Conservation (phyloP, 2,888 invertebrate species). For the Parapristionchus giblindavisi region DNA sequence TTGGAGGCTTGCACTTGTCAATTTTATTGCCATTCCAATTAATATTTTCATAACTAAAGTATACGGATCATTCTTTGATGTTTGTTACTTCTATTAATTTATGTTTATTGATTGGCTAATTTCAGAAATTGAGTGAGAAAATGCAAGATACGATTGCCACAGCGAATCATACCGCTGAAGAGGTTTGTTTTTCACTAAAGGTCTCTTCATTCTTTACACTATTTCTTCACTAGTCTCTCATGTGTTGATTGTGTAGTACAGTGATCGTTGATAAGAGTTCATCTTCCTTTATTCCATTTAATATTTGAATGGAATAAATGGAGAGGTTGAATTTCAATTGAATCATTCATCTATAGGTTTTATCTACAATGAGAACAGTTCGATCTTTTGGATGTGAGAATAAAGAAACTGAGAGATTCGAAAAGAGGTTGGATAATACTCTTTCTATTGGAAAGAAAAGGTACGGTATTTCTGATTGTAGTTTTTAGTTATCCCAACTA, state of each 20-base stretch:
- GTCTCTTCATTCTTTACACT: neutral
- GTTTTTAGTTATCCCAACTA: neutral
- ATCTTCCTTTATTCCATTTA: too few relatives aligned
- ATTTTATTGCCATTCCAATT: slow-evolving; percentile 71
- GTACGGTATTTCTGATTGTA: slow-evolving; percentile 10
- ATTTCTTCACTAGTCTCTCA: neutral
- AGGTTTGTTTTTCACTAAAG: slow-evolving; percentile 45
- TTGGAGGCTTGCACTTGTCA: slow-evolving; percentile 70
- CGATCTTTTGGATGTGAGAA: slow-evolving; percentile 71
- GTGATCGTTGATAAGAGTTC: too few relatives aligned
- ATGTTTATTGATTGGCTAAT: slow-evolving; percentile 4
- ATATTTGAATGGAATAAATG: too few relatives aligned
- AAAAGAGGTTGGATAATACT: slow-evolving; percentile 51
- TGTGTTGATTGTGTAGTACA: too few relatives aligned
- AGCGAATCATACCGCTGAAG: slow-evolving; percentile 72
- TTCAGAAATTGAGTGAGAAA: slow-evolving; percentile 69
- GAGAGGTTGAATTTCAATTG: neutral
- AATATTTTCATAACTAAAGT: slow-evolving; percentile 70
- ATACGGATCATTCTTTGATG: slow-evolving; percentile 71
- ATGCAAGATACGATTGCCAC: slow-evolving; percentile 71
- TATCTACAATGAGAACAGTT: slow-evolving; percentile 71
- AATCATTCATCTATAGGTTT: slow-evolving; percentile 47
- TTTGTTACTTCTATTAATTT: slow-evolving; percentile 46
- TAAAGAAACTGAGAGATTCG: slow-evolving; percentile 69
- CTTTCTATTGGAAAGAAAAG: slow-evolving; percentile 53